Percentiles rank a stretch among this genome's conserved stretches.
These are phyloP conservation scores for Camelus bactrianus DNA, from an alignment of 2,113 vertebrate genomes.

Conservation along the genomic window DNA sequence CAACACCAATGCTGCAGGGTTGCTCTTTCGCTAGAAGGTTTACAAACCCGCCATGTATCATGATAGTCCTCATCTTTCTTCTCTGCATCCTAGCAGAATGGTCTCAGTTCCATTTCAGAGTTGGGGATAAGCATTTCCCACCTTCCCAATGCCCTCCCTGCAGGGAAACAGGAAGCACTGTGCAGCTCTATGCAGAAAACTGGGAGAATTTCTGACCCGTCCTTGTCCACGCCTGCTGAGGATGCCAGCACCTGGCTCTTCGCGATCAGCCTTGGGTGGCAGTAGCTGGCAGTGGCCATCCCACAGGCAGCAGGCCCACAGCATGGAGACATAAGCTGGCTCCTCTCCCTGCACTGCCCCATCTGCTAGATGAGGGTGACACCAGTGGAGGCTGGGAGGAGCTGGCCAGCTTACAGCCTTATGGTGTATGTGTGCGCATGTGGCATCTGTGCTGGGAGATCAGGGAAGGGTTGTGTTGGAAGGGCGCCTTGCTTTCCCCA, in stretches of 20 bases:
- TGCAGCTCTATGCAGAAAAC: neutral
- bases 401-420: neutral
- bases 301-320: neutral
- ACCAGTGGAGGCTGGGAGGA: neutral
- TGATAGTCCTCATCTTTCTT: neutral
- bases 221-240: neutral
- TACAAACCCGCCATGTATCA: neutral
- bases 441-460: neutral
- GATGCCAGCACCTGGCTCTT: neutral
- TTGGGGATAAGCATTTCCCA: neutral
- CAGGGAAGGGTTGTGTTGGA: neutral
- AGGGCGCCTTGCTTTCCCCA: neutral
- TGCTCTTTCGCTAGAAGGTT: neutral
- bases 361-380: slow-evolving; percentile 40
- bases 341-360: neutral
- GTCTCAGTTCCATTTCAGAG: neutral
- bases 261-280: neutral
- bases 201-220: neutral
- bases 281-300: neutral
- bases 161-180: neutral
- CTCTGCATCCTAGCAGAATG: neutral
- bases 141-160: neutral
- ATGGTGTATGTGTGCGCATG: neutral
- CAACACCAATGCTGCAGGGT: fast-evolving
- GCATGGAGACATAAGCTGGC: neutral